Base-by-base conservation (phyloP, 2,888 invertebrate species). In the Drosophila tanythrix region DNA sequence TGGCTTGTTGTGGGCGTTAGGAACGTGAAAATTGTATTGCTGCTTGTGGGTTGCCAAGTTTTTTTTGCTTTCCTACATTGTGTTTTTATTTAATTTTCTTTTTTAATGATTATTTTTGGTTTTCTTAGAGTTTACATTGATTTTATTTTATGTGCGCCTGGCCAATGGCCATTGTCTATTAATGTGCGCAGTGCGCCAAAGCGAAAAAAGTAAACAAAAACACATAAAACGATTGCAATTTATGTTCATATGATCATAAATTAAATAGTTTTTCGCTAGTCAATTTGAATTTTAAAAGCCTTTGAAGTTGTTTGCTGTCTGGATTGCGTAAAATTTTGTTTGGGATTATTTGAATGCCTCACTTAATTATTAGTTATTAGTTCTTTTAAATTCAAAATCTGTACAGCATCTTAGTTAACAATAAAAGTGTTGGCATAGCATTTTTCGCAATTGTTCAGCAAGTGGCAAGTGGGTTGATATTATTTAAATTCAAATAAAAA, bases 31-130 rank as follows among this genome's bases (percentile, higher is more conserved):
- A 70, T 58, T 61, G 55, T 57, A 43, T 55, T 55, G 35, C 46
- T 57, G 33, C 29, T 36, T 8, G 43, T 36, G 29, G 33, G 21
- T 21, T 68, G 74, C 76, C 76, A 79, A 79, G 60, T 70, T 70
- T 64, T 56, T 75, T 74, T 56, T 52, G 58, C 40, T 35, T 58
- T 56, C 48, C 40, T 25, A 60, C 35, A 52, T 60, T 74, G 63
- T 63, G 38, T 48, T 63, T 60, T 35, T 43, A 74, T 58, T 58
- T 35, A 29, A 52, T 61, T 50, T 71, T 59, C 60, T 53, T 62
- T 53, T 55, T 62, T 59, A 52, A 61, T 29, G 61, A 55, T 53
- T 56, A 35, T 56, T 52, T 70, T 70, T 59, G 33, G 38, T 38
- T 35, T 61, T 33, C 35, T 43, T 64, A 63, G 46, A 72, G 53